Evolutionary conservation across 2,888 invertebrate species (phyloP).

Genomic region (Hirtodrosophila duncani): DNA sequence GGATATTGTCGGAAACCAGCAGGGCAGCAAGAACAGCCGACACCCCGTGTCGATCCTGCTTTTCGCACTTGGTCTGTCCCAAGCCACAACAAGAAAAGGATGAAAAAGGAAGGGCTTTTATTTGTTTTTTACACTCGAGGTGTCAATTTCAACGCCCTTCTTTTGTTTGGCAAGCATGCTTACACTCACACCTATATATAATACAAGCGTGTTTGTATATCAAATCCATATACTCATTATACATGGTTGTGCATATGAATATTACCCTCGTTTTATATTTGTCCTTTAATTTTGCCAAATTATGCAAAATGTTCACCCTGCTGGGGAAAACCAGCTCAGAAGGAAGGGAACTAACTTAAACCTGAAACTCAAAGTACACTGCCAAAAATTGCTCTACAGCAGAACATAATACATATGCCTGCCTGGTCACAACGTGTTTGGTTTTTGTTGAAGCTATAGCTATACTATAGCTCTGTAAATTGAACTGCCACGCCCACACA

Average conservation of each 20-base stretch:
- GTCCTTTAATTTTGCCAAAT: constrained; percentile 69
- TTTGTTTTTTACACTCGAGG: constrained; percentile 64
- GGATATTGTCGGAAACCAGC: constrained; percentile 36
- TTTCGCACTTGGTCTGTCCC: too few species aligned
- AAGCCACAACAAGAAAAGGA: too few species aligned
- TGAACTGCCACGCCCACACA: constrained; percentile 37
- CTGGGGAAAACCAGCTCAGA: constrained; percentile 17
- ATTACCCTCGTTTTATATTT: constrained; percentile 71
- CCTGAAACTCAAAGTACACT: too few species aligned
- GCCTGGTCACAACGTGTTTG: too few species aligned
- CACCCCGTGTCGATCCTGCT: constrained; percentile 31
- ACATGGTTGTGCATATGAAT: constrained; percentile 35
- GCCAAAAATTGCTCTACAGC: too few species aligned
- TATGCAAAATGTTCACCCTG: constrained; percentile 46
- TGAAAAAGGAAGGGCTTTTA: constrained; percentile 44
- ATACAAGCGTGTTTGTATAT: too few species aligned
- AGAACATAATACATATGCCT: too few species aligned
- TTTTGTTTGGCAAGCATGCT: constrained; percentile 49
- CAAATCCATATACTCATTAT: too few species aligned
- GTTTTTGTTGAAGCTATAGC: too few species aligned
- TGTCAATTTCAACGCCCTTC: constrained; percentile 78
- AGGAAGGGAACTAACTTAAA: background rate
- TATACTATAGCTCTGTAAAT: too few species aligned
- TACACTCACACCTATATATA: background rate
- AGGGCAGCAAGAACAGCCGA: constrained; percentile 18